Evolutionary conservation across 2,113 vertebrate genomes (phyloP).

Genomic region (Pithys albifrons): DNA sequence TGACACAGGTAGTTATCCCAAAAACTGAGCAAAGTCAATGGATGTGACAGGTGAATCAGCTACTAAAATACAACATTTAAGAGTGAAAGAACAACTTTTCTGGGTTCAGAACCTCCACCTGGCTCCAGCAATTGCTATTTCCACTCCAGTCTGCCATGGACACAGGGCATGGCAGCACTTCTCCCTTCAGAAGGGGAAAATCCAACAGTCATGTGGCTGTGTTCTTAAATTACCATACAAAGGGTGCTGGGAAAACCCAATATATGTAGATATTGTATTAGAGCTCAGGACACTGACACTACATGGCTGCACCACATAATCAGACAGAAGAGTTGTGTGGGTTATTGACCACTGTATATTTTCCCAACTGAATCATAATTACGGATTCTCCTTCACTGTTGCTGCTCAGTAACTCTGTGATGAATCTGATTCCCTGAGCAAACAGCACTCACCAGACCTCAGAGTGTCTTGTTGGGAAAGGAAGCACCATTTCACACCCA

Average conservation of each 20-base stretch:
- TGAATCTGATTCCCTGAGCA: neutral
- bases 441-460: neutral
- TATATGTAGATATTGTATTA: neutral
- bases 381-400: neutral
- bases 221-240: neutral
- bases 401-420: neutral
- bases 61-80: neutral
- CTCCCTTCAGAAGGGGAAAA: neutral
- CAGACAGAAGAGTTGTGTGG: neutral
- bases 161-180: neutral
- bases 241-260: neutral
- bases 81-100: neutral
- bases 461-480: neutral
- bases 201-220: neutral
- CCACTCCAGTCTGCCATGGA: neutral
- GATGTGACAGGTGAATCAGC: neutral
- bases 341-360: neutral
- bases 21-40: neutral
- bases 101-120: neutral
- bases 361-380: constrained; percentile 20
- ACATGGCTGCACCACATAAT: neutral
- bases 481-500: neutral
- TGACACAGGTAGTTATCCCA: neutral
- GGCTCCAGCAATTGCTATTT: neutral
- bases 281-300: neutral